phyloP scores from a whole-genome alignment of 2,888 invertebrate species.

The Eilema sororculum region DNA sequence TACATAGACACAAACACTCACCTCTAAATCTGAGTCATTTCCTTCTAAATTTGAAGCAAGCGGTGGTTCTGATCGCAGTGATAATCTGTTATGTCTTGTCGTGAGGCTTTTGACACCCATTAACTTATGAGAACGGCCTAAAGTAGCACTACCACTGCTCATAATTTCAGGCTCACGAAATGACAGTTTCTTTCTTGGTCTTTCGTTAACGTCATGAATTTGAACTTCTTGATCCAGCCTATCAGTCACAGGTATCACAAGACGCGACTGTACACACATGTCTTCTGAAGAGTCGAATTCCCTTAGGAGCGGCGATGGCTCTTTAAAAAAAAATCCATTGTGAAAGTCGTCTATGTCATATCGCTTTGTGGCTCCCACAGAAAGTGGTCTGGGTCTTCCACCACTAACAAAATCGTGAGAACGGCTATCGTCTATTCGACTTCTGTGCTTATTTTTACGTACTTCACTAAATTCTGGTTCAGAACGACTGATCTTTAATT shows the following conservation, averaged over 20 bases:
- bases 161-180: constrained; percentile 94
- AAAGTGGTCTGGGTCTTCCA: constrained; percentile 72
- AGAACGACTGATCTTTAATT: constrained; percentile 72
- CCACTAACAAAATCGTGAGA: constrained; percentile 60
- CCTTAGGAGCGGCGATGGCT: constrained; percentile 60
- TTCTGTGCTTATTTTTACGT: constrained; percentile 70
- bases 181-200: constrained; percentile 94
- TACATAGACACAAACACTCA: constrained; percentile 52
- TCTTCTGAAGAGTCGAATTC: constrained; percentile 76
- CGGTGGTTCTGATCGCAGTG: constrained; percentile 66
- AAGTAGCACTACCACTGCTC: constrained; percentile 66
- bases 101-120: constrained; percentile 81
- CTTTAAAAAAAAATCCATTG: constrained; percentile 63
- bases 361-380: constrained; percentile 75
- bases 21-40: constrained; percentile 88
- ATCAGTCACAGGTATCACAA: constrained; percentile 76
- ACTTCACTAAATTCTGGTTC: constrained; percentile 79
- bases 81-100: constrained; percentile 69
- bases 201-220: constrained; percentile 76
- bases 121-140: constrained; percentile 77
- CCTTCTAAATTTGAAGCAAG: constrained; percentile 86
- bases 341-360: constrained; percentile 67
- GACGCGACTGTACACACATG: constrained; percentile 76
- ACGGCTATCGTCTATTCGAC: constrained; percentile 67
- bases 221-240: constrained; percentile 73